Evolutionary conservation across 2,113 vertebrate species (phyloP), one percentile per base, ranked within the genome.

Genomic region (Salvelinus sp.): DNA sequence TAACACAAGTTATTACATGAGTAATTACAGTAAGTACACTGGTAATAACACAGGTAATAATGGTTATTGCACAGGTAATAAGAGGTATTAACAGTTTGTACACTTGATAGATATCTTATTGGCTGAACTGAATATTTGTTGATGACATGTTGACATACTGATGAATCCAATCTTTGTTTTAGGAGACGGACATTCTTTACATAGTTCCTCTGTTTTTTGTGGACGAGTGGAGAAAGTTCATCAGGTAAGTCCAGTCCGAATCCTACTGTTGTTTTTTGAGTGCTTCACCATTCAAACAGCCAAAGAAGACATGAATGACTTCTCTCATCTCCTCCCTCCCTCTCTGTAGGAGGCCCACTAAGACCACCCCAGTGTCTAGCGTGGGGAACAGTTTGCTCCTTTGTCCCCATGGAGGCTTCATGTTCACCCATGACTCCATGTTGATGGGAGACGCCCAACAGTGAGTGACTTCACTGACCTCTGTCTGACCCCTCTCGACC

Each of bases 181-280:
- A 99, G 98, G 96, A 94, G 70, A 95, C 94, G 0, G 94, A 97
- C 18, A 92, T 95, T 70, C 95, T 99, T 44, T 99, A 96, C 70
- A 89, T 99, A 6, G 97, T 98, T 70, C 96, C 98, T 0, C 92
- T 96, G 81, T 98, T 96, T 88, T 99, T 99, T 90, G 95, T 99
- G 81, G 97, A 98, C 75, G 98, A 99, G 81, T 99, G 98, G 98
- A 95, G 91, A 80, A 99, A 98, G 80, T 99, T 99, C 84, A 97
- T 99, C 83, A 97, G 97, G 98, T 99, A 93, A 83, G n/a, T 54
- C 0, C 48, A 7, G 50, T 54, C 30, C 1, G 22, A 7, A 70
- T 33, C 38, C 47, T 9, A 22, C n/a, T 1, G 3, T 5, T 33
- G 1, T 33, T 33, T 33, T 33, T 33, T 54, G 50, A 18, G 16